Evolutionary conservation across 2,113 vertebrate species (phyloP).

Genomic region (Semicossyphus pulcher): DNA sequence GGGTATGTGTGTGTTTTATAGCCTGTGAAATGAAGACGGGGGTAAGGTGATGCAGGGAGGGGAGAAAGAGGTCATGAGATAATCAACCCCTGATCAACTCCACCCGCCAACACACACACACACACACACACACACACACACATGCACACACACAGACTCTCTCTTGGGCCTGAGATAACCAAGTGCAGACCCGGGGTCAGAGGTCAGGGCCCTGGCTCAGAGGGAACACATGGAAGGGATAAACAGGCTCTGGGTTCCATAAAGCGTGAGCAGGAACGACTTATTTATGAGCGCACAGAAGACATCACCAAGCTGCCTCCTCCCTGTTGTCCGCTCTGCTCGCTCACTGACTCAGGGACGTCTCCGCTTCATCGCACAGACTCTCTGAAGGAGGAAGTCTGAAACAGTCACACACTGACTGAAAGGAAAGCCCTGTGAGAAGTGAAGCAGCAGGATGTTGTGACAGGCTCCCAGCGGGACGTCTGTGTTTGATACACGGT

Average conservation of each 20-base stretch:
- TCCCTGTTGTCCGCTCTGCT: conserved; percentile 31
- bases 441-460: conserved; percentile 52
- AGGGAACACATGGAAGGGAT: conserved; percentile 84
- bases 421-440: conserved; percentile 48
- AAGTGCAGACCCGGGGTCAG: conserved; percentile 68
- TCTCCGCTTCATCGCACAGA: conserved; percentile 49
- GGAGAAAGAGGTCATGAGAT: conserved; percentile 57
- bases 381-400: conserved; percentile 21
- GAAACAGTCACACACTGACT: conserved; percentile 45
- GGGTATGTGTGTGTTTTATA: conserved; percentile 71
- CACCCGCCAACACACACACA: conserved; percentile 23
- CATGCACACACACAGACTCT: conserved; percentile 15
- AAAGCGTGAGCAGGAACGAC: conserved; percentile 72
- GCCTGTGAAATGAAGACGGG: conserved; percentile 79
- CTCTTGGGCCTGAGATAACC: conserved; percentile 76
- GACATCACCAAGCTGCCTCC: conserved; percentile 64
- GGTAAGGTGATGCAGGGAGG: conserved; percentile 53
- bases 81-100: conserved; percentile 66
- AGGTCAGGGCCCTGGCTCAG: conserved; percentile 76
- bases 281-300: conserved; percentile 80
- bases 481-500: too few species aligned
- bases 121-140: conserved; percentile 36
- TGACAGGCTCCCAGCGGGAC: conserved; percentile 27
- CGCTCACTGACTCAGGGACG: not conserved
- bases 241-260: conserved; percentile 83